phyloP scores from a whole-genome alignment of 2,797 vertebrate genomes.

The Gorsachius magnificus region DNA sequence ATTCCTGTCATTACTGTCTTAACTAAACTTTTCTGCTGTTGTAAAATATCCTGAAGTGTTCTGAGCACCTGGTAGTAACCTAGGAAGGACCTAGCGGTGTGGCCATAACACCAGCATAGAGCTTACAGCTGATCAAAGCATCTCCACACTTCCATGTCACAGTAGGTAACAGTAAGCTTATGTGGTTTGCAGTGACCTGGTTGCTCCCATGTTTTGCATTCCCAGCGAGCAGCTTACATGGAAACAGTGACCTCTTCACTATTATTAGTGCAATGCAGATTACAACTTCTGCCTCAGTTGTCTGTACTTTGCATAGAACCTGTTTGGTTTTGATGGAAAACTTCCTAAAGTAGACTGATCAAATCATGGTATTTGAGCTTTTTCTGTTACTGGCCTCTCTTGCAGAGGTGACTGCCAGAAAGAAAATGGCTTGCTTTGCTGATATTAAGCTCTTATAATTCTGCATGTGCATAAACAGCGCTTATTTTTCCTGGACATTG shows the following conservation, averaged over 20 bases:
- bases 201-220: background rate
- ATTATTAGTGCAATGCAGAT: background rate
- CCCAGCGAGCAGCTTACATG: background rate
- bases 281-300: background rate
- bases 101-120: rapidly evolving
- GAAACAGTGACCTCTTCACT: background rate
- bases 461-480: background rate
- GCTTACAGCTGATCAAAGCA: background rate
- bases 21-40: background rate
- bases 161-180: background rate
- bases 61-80: background rate
- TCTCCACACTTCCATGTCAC: rapidly evolving
- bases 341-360: background rate
- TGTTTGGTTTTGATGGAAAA: background rate
- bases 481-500: background rate
- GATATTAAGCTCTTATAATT: background rate
- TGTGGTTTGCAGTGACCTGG: background rate
- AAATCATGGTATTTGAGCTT: background rate
- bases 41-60: background rate
- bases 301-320: background rate
- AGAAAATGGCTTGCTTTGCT: background rate
- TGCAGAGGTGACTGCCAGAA: background rate
- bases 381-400: background rate
- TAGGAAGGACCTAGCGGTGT: background rate
- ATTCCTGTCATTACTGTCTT: background rate